A percentile compares a stretch with the other conserved stretches of the same genome.
phyloP scores from a whole-genome alignment of 37 sponge, comb jelly and placozoan genomes.

The Geodia barretti region DNA sequence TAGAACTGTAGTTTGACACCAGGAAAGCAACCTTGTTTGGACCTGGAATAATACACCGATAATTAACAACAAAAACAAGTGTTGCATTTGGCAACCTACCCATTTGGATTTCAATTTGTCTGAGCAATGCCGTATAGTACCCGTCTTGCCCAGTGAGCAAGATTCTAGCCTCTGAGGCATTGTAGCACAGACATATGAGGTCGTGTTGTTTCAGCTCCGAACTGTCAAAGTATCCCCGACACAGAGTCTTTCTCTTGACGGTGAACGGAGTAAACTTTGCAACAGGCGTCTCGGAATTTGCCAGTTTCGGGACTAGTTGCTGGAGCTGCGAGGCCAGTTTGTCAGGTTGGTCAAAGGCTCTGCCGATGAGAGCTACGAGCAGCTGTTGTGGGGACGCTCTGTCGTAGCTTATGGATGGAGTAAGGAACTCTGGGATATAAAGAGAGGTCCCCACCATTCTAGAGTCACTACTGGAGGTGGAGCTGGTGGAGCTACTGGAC shows the following conservation, averaged over 20 bases:
- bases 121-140: constrained; percentile 76
- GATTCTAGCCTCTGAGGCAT: constrained; percentile 93
- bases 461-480: constrained; percentile 7
- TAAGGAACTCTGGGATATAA: constrained; percentile 24
- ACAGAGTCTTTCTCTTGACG: constrained; percentile 56
- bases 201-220: constrained; percentile 65
- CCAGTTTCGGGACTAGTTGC: constrained; percentile 2
- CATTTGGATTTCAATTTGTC: constrained; percentile 47
- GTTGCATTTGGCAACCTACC: constrained; percentile 31
- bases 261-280: constrained; percentile 64
- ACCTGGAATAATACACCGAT: constrained; percentile 27
- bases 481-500: neutral
- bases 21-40: constrained; percentile 76
- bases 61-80: neutral
- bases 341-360: constrained; percentile 84
- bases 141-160: constrained; percentile 86
- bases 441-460: constrained; percentile 20
- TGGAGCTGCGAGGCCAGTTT: constrained; percentile 51
- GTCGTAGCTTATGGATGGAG: constrained; percentile 61
- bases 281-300: constrained; percentile 6
- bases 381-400: constrained; percentile 46
- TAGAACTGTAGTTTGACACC: constrained; percentile 51
- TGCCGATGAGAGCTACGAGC: constrained; percentile 80
- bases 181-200: constrained; percentile 87
- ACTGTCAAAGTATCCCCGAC: constrained; percentile 55